phyloP scores from a whole-genome alignment of 2,888 invertebrate genomes.

The Hyposoter didymator region DNA sequence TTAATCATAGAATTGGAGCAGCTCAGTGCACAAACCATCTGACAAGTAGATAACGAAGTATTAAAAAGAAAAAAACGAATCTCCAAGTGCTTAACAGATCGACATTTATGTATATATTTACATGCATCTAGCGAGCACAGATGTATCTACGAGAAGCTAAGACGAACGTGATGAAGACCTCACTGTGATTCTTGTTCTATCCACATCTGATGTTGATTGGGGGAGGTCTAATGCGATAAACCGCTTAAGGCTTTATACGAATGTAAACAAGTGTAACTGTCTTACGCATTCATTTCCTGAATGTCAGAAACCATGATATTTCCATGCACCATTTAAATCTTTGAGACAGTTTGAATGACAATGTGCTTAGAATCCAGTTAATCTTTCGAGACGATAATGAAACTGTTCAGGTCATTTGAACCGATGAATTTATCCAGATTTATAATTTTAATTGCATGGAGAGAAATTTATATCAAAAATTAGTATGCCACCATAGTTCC shows the following conservation, averaged over 20 bases:
- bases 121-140: not conserved
- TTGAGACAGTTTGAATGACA: not conserved
- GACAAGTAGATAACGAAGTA: conserved; percentile 32
- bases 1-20: conserved; percentile 64
- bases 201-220: conserved; percentile 42
- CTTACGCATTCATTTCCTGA: conserved; percentile 6
- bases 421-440: not conserved
- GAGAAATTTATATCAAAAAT: too few species aligned
- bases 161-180: conserved; percentile 41
- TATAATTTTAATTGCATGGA: not conserved
- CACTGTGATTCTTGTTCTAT: conserved; percentile 58
- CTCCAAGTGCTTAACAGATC: conserved; percentile 20
- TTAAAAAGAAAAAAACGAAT: conserved; percentile 13
- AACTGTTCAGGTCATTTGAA: not conserved
- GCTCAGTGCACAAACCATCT: conserved; percentile 32
- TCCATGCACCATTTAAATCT: not conserved
- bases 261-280: conserved; percentile 16
- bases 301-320: conserved; percentile 13
- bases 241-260: conserved; percentile 13
- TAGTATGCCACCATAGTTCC: too few species aligned
- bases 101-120: not conserved
- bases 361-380: not conserved
- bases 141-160: conserved; percentile 18
- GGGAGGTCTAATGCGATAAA: conserved; percentile 49
- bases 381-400: not conserved